Base-by-base conservation (phyloP, 2,888 invertebrate genomes). In the Plagodis pulveraria region DNA sequence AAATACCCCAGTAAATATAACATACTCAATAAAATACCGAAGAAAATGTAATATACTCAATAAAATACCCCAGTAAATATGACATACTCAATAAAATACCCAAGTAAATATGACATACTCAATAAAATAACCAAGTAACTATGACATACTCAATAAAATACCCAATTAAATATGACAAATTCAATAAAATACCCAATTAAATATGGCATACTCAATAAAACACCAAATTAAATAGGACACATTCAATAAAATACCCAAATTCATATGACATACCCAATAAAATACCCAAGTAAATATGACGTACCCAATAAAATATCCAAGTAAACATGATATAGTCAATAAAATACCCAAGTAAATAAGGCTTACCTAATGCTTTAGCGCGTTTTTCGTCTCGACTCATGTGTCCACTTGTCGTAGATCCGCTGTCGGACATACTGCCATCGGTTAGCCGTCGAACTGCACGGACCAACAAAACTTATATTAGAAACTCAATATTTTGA, bases 361-460 rank as follows among this genome's bases (percentile, higher is more conserved):
- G 70, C 83, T 82, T 68, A 92, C 93, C 93, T 48, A 98, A 89
- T 44, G 97, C 95, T 62, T 97, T 95, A 1, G 98, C 98, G 54
- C 97, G 93, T 78, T 98, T 98, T 86, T 98, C 98, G 86, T 98
- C 98, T 55, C 98, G 92, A 5, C 96, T 95, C 71, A 97, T 78
- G 76, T 97, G 96, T 61, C 88, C 81, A 65, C 83, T 81, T 6
- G 81, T 76, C 0, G 80, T 78, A 0, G 88, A 87, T 0, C 91
- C 90, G 0, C 87, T 84, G 66, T 93, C 92, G 0, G 91, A 91
- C 67, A 88, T 77, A 49, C 91, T 90, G 47, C 96, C 97, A 53
- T 97, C 97, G 9, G 92, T 93, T 69, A 95, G 56, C 0, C 93
- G 84, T 0, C 95, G 94, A 0, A 92, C 94, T 94, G 79, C 22